These are phyloP conservation scores for Mythimna ferrago DNA, from an alignment of 2,888 invertebrate genomes.

Conservation along the genomic window DNA sequence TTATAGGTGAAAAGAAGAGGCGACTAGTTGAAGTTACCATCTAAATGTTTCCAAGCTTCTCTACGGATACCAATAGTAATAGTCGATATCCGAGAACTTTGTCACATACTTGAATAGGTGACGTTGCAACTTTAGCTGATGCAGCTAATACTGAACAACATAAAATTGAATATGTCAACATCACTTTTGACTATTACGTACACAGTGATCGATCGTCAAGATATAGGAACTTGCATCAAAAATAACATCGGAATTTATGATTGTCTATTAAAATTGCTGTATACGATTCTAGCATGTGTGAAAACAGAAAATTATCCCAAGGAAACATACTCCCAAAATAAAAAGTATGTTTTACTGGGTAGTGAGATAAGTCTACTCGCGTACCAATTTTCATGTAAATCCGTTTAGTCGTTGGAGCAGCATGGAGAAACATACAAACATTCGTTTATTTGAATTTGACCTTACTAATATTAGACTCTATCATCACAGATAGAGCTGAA, in stretches of 20 bases:
- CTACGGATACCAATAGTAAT: not conserved
- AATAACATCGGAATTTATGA: not conserved
- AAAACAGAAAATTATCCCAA: no score
- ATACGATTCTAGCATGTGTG: not conserved
- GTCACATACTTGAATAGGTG: not conserved
- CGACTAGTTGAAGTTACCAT: not conserved
- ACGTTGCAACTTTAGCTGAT: not conserved
- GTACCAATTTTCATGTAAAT: no score
- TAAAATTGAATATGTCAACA: not conserved
- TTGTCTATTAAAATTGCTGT: not conserved
- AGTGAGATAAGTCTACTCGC: no score
- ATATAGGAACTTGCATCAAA: not conserved
- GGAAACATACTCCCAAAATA: no score
- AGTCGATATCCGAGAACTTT: not conserved
- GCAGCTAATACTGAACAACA: not conserved
- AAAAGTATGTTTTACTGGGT: no score
- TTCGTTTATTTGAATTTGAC: no score
- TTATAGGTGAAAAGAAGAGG: not conserved
- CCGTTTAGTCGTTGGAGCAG: not conserved
- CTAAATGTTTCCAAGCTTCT: not conserved
- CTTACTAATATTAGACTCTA: no score
- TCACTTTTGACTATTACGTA: not conserved
- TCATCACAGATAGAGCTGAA: not conserved
- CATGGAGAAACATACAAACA: no score
- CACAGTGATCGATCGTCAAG: no score